A percentile compares a stretch with the other conserved stretches of the same genome.
Conservation (phyloP, 2,888 invertebrate genomes). For the Erebia aethiops region DNA sequence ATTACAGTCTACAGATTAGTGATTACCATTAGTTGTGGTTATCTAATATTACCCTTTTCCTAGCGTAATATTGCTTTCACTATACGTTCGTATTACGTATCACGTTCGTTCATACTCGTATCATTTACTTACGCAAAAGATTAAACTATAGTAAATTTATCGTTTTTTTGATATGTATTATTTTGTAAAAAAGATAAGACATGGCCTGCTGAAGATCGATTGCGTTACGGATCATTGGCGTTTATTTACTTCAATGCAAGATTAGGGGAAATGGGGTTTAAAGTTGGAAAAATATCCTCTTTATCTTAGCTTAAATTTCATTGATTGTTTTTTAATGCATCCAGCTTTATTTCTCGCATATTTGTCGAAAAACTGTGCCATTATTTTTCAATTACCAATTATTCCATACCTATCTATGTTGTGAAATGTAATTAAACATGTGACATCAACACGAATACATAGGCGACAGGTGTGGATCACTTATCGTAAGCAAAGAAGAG, state of each 20-base stretch:
- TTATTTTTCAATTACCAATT: slow-evolving; percentile 15
- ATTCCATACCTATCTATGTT: slow-evolving; percentile 29
- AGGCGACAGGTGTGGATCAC: slow-evolving; percentile 51
- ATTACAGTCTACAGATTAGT: too few species aligned
- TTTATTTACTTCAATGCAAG: slow-evolving; percentile 1
- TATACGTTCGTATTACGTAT: too few species aligned
- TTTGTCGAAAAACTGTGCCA: slow-evolving; percentile 10
- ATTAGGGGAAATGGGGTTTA: not conserved
- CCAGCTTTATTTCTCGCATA: too few species aligned
- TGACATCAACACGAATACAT: slow-evolving; percentile 68
- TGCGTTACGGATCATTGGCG: slow-evolving; percentile 14
- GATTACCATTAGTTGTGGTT: too few species aligned
- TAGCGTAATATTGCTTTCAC: too few species aligned
- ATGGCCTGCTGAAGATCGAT: slow-evolving; percentile 4
- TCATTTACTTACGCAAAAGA: not conserved
- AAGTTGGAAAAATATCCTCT: not conserved
- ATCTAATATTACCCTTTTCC: too few species aligned
- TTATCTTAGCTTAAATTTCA: not conserved
- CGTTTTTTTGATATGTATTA: not conserved
- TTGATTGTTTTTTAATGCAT: too few species aligned
- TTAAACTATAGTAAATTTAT: not conserved
- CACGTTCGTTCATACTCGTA: not conserved
- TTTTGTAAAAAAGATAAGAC: slow-evolving; percentile 13
- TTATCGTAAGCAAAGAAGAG: slow-evolving; percentile 69
- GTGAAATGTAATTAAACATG: slow-evolving; percentile 63